These are phyloP conservation scores for Poeciliopsis infans DNA, from an alignment of 2,797 vertebrate genomes.

Conservation along the genomic window DNA sequence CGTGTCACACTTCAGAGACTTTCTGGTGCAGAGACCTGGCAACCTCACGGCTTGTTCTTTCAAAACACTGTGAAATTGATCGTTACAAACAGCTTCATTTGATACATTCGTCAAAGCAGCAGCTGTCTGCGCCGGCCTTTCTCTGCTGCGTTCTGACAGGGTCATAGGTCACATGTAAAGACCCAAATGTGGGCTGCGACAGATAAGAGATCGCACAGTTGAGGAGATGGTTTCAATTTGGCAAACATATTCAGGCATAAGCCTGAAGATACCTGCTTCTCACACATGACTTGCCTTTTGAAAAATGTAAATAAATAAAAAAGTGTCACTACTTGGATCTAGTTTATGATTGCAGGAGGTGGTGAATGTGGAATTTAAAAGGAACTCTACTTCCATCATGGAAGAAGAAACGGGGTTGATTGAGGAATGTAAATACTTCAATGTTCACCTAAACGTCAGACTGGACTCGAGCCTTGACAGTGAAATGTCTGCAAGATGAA, in stretches of 20 bases:
- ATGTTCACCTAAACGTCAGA: no score
- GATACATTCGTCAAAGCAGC: slow-evolving; percentile 39
- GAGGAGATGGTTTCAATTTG: slow-evolving; percentile 19
- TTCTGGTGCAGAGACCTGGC: slow-evolving; percentile 25
- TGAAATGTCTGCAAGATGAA: no score
- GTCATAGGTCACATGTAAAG: slow-evolving; percentile 37
- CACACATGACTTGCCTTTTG: background rate
- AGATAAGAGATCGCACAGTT: slow-evolving; percentile 24
- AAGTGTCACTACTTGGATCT: background rate
- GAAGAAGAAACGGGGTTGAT: no score
- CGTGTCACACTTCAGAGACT: background rate
- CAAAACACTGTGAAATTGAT: slow-evolving; percentile 36
- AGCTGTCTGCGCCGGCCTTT: slow-evolving; percentile 20
- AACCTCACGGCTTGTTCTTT: slow-evolving; percentile 24
- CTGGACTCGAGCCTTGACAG: no score
- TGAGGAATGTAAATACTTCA: no score
- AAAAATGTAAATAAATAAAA: background rate
- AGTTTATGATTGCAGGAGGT: background rate
- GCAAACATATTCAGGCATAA: slow-evolving; percentile 3
- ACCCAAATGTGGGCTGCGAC: slow-evolving; percentile 34
- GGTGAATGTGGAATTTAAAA: no score
- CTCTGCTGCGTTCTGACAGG: slow-evolving; percentile 31
- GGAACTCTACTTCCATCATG: no score
- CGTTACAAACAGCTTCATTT: slow-evolving; percentile 46
- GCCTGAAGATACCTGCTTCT: background rate